Base-by-base conservation (phyloP, 53 echinoderm and acorn worm species). In the Echinometra lucunter region DNA sequence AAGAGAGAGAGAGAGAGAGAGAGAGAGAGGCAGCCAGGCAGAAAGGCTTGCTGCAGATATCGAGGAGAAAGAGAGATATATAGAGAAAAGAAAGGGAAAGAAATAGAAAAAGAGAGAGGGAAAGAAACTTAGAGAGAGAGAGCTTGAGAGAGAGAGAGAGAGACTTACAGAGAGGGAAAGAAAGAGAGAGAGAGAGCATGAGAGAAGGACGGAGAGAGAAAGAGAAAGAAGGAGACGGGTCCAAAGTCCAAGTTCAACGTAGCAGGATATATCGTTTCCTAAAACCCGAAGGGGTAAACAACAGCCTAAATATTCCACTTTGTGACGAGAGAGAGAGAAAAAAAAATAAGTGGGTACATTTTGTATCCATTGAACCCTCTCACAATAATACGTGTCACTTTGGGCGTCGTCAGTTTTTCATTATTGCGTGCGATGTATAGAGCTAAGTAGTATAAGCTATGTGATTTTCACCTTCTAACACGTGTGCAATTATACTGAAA, bases 231-330 rank as follows among this genome's bases (percentile, higher is more conserved):
- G 13, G 2, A 53, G 53, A 53, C 34, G 28, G 19, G 78, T 78
- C 78, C 78, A 42, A 78, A 78, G 78, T 78, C 78, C 78, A 78
- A 78, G 78, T 78, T 17, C 78, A 78, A 2, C 21, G 78, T 42
- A 19, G 23, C 78, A 19, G 37, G 34, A 40, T 75, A 67, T 34
- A 66, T 18, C 21, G 16, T 28, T 37, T 74, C 37, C 15, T 19
- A 78, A 40, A 4, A 38, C 5, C 17, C 42, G 42, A 40, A 13
- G 21, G 21, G 78, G 17, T 38, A 32, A 78, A 78, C 42, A 78
- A 16, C 78, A 78, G 38, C 42, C 78, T 6, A 40, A 40, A 37
- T 40, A 78, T 78, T 7, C 15, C 23, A 25, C 12, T 78, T 21
- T 42, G 19, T 19, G 19, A 78, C 5, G 21, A 78, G n/a, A n/a